A percentile compares a stretch with the other conserved stretches of the same genome.
These are phyloP conservation scores for Petroica traversi DNA, from an alignment of 2,113 vertebrate genomes.

Conservation along the genomic window DNA sequence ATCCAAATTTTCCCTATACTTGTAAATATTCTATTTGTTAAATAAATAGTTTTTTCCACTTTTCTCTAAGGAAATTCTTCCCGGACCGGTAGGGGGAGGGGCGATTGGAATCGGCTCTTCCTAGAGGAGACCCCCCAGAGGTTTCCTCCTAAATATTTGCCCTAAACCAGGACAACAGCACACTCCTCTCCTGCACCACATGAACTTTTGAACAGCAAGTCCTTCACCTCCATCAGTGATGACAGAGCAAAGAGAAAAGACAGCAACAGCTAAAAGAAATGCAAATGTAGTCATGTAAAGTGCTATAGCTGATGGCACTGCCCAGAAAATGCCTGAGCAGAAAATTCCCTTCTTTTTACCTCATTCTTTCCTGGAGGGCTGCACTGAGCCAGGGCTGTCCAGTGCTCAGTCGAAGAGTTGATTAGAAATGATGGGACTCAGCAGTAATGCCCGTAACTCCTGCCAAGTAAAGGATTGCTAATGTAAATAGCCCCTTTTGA, in stretches of 20 bases:
- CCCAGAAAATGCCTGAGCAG: neutral
- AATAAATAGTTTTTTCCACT: too few species aligned
- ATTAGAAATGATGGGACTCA: neutral
- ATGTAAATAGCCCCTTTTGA: neutral
- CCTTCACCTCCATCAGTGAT: neutral
- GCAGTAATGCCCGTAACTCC: neutral
- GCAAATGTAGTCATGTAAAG: neutral
- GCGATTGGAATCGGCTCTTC: too few species aligned
- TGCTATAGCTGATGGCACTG: neutral
- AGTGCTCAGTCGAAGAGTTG: neutral
- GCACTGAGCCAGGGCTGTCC: neutral
- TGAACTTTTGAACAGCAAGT: neutral
- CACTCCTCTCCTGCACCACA: fast-evolving
- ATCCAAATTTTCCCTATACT: too few species aligned
- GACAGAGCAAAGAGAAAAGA: neutral
- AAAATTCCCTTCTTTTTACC: neutral
- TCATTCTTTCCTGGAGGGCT: neutral
- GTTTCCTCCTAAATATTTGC: too few species aligned
- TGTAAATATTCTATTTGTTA: too few species aligned
- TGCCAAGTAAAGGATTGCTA: neutral
- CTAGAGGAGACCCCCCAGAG: too few species aligned
- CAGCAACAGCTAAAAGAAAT: slow-evolving; percentile 1
- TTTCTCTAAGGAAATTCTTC: too few species aligned
- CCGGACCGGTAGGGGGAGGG: too few species aligned
- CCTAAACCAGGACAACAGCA: too few species aligned